These are phyloP conservation scores for Ardeotis arabs DNA, from an alignment of 2,113 vertebrate genomes.

Conservation along the genomic window DNA sequence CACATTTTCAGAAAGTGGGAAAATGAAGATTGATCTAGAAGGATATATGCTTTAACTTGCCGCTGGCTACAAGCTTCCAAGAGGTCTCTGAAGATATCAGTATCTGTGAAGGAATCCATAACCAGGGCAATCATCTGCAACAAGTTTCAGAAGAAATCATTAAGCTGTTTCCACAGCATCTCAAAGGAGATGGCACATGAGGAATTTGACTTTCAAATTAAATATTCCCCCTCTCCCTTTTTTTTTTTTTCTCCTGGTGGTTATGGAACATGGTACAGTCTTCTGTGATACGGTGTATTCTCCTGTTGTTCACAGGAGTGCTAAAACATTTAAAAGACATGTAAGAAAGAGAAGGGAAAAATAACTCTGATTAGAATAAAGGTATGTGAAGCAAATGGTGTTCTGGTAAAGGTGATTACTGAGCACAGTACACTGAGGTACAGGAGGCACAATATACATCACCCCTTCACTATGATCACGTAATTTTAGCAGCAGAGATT, in stretches of 20 bases:
- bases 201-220: not conserved
- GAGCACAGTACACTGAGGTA: not conserved
- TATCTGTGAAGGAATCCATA: constrained; percentile 94
- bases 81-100: constrained; percentile 92
- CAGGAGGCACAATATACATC: not conserved
- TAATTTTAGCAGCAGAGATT: not conserved
- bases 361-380: not conserved
- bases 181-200: not conserved
- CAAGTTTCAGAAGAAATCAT: not conserved
- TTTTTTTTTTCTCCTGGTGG: not conserved
- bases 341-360: not conserved
- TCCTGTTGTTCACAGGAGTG: not conserved
- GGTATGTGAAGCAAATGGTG: not conserved
- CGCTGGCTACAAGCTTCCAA: constrained; percentile 84
- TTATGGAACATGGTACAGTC: not conserved
- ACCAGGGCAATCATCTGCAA: constrained; percentile 93
- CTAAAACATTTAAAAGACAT: not conserved
- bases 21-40: constrained; percentile 85
- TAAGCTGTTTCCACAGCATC: not conserved
- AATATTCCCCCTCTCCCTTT: accelerated
- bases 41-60: constrained; percentile 88
- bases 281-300: not conserved
- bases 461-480: not conserved
- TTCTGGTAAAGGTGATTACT: not conserved
- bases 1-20: constrained; percentile 92